Base-by-base conservation (phyloP, 1,140 invertebrate species). In the Drosophila gunungcola region DNA sequence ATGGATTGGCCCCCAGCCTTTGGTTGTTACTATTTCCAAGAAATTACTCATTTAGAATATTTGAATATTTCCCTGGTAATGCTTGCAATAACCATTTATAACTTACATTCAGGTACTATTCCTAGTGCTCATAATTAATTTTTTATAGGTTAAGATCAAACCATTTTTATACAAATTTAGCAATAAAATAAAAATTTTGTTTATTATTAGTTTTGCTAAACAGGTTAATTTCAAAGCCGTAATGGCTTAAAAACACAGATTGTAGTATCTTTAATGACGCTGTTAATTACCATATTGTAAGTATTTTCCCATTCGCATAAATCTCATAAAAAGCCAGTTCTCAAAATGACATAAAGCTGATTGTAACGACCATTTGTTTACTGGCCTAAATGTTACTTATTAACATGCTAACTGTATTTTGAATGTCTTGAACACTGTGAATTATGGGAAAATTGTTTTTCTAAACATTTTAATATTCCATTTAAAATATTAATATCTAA, bases 1-100 rank as follows among this genome's bases (percentile, higher is more conserved):
- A 79, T 75, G 76, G 63, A 65, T 82, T 82, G 46, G 42, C 60
- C 58, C 52, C 63, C 57, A 58, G 43, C 38, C 51, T 53, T 63
- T 73, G 36, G 60, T 63, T 34, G 27, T 60, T 51, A 39, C 54
- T 0, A 45, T 63, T 72, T 54, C 46, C 60, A 75, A 73, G 39
- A 75, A 73, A 61, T 62, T 62, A 72, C 51, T 74, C 46, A 62
- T 68, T 68, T 65, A n/a, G 43, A 57, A 57, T 27, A 53, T 46
- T 57, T 13, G 10, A 45, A 32, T 58, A 58, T 32, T 41, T 62
- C 9, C 13, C 13, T 13, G 16, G 27, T 42, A 2, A 25, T 32
- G 54, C 2, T 29, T 46, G 48, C 46, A 12, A 7, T 32, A 1
- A 32, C 7, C 0, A 7, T 32, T 32, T 32, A 32, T 2, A 32